Conservation (phyloP, 1,140 invertebrate genomes). For the Lasaia peninsularis region DNA sequence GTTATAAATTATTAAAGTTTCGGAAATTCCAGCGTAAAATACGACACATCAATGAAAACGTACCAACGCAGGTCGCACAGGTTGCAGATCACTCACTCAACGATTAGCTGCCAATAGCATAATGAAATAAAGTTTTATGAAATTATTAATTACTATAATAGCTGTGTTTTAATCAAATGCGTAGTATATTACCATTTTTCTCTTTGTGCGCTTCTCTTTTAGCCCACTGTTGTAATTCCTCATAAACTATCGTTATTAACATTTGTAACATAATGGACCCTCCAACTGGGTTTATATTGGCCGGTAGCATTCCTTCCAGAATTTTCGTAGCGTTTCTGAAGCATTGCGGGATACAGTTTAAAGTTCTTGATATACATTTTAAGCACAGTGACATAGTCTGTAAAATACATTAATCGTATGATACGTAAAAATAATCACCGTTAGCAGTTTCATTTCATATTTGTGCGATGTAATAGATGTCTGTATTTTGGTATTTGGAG, state of each 20-base stretch:
- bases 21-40: too few species aligned
- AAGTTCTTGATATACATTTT: constrained; percentile 81
- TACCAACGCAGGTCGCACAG: too few species aligned
- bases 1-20: too few species aligned
- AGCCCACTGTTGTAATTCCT: constrained; percentile 75
- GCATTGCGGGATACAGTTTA: constrained; percentile 80
- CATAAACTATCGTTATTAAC: constrained; percentile 78
- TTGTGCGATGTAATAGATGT: too few species aligned
- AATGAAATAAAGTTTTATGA: too few species aligned
- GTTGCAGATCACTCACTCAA: too few species aligned
- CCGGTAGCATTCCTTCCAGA: constrained; percentile 82
- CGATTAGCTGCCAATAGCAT: too few species aligned
- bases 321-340: constrained; percentile 76
- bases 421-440: background rate
- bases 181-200: constrained; percentile 52
- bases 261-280: constrained; percentile 84
- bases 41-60: too few species aligned
- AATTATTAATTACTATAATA: too few species aligned
- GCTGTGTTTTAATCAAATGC: too few species aligned
- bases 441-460: background rate
- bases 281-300: constrained; percentile 80
- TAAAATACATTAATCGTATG: constrained; percentile 22
- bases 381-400: constrained; percentile 83
- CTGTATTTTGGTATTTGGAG: too few species aligned
- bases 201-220: constrained; percentile 65